These are phyloP conservation scores for Cacatua alba DNA, from an alignment of 2,113 vertebrate genomes.

Conservation along the genomic window DNA sequence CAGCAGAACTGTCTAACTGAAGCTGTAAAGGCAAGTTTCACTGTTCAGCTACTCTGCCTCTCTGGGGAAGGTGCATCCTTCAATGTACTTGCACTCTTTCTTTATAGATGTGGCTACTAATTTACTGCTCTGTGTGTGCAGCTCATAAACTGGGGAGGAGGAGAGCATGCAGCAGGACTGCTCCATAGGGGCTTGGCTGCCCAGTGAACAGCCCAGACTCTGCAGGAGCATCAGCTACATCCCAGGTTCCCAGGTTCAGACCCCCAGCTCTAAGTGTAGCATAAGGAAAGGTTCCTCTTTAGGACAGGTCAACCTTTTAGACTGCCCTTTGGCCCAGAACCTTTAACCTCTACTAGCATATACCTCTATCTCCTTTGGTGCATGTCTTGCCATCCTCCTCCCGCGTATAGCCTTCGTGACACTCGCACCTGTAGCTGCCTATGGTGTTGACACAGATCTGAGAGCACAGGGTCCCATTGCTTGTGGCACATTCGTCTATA, in stretches of 20 bases:
- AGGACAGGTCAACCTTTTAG: background rate
- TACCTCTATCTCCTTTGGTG: conserved; percentile 88
- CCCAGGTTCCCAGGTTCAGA: background rate
- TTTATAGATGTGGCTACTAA: background rate
- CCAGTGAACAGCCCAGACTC: rapidly evolving
- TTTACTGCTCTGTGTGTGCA: background rate
- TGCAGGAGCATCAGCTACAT: background rate
- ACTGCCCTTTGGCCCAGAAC: rapidly evolving
- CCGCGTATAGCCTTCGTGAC: conserved; percentile 84
- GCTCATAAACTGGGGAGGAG: background rate
- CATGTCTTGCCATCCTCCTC: conserved; percentile 89
- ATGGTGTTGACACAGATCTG: conserved; percentile 90
- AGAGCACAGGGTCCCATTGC: conserved; percentile 84
- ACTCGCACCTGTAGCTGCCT: conserved; percentile 93
- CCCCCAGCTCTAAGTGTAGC: rapidly evolving
- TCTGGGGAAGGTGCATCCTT: background rate
- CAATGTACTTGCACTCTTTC: background rate
- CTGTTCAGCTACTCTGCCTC: background rate
- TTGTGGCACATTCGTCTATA: conserved; percentile 87
- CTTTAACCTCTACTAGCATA: background rate
- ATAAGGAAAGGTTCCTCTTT: rapidly evolving
- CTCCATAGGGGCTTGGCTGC: background rate
- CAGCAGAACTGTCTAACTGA: background rate
- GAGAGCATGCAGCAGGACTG: rapidly evolving
- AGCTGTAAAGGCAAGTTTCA: background rate